Evolutionary conservation across 2,797 vertebrate species (phyloP), one percentile per base, ranked within the genome.

Genomic region (Schizothorax lantsangensis): DNA sequence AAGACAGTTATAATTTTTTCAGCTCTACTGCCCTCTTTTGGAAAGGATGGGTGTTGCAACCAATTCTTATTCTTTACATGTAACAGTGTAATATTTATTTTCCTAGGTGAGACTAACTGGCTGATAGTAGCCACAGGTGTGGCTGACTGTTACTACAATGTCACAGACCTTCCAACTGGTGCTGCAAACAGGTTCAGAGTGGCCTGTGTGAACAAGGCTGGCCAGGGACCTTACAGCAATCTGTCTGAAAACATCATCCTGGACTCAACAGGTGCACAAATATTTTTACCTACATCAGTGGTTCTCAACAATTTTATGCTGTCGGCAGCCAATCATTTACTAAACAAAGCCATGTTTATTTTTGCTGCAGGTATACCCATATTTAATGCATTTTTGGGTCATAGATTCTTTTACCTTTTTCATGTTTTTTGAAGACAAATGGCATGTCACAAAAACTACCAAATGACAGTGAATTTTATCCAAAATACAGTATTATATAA

Each of bases 201-300:
- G 91, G 97, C 98, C 64, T 99, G 98, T 91, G 96, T 96, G 75
- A 99, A 99, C 91, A 99, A 98, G 84, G 98, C 98, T 0, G 98
- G 98, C 12, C 97, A 98, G 88, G 98, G 98, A 8, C 97, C 97
- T 21, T 99, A 98, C 93, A 99, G 98, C 92, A 96, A 93, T 90
- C 93, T 95, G 10, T 99, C 98, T 0, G 95, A 94, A 54, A 95
- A 92, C 12, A 94, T 99, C 79, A 88, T 92, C 73, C 88, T 99
- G 45, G 96, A 97, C 33, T 88, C 84, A 0, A 75, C 92, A 95
- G 97, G 97, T 98, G 88, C 85, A 57, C 15, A 21, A 5, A 23
- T 3, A 3, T 8, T 68, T 77, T 75, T 59, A 26, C 33, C 54
- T 79, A 10, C 11, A 62, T n/a, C 7, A 43, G 17, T 68, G 15